Base-by-base conservation (phyloP, 2,888 invertebrate genomes). In the Adela reaumurella region DNA sequence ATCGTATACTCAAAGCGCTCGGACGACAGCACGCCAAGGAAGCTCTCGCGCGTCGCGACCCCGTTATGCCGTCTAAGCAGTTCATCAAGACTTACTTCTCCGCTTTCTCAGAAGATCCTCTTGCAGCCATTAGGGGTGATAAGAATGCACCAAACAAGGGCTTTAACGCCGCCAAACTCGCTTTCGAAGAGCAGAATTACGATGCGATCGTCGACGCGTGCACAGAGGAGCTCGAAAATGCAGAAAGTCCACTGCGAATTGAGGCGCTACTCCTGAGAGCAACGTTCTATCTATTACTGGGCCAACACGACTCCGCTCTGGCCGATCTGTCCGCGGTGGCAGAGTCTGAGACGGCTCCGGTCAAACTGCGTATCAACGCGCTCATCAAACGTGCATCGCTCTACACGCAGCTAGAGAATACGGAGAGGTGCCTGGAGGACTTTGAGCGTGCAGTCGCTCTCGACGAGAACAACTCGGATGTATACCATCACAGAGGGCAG, bases 401-500 rank as follows among this genome's bases (percentile, higher is more conserved):
- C 51, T 83, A 86, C 57, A 89, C 95, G 68, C 94, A 95, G 64
- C 73, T 87, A 48, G 90, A 90, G 58, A 82, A 88, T 53, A 80
- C 86, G 29, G 87, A 86, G 41, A 83, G 84, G 53, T 91, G 92
- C 56, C 76, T 94, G 56, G 83, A 82, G 48, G 93, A 93, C 67
- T 96, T 96, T 69, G 83, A 85, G 16, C 72, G 67, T 55, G 97
- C 96, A 28, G 85, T 88, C 43, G 76, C 84, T 58, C 64, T 94
- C 46, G 90, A 92, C 58, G 85, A 92, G 0, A 79, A 88, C 28
- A 92, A 91, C 66, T 84, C 90, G 18, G 97, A 97, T 66, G 86
- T 97, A 48, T 97, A 90, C 68, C 94, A 96, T 66, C 96, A 97
- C 62, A 81, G 95, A 53, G 97, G 95, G 47, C 86, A 97, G 84